phyloP scores from a whole-genome alignment of 1,140 invertebrate genomes.

The Holotrichia oblita region DNA sequence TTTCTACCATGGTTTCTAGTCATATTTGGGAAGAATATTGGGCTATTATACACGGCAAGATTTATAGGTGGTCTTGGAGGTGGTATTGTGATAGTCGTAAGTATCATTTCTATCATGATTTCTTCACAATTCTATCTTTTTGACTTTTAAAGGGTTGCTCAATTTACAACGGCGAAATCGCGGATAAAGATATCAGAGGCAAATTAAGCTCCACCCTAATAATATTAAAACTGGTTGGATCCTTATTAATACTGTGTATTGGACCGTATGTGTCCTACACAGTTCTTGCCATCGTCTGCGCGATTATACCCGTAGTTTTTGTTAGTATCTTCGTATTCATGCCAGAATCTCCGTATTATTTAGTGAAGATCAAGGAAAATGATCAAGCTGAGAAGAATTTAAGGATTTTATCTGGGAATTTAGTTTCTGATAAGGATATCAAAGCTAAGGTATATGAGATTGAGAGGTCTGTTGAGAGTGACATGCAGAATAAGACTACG shows the following conservation, averaged over 20 bases:
- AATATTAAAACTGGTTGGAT: background rate
- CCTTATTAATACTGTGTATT: background rate
- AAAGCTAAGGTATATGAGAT: background rate
- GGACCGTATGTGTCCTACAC: slow-evolving; percentile 23
- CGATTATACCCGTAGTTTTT: background rate
- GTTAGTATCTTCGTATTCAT: background rate
- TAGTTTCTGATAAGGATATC: background rate
- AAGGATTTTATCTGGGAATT: background rate
- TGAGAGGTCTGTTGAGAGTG: background rate
- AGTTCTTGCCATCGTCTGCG: background rate
- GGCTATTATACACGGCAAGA: no score
- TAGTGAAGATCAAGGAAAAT: background rate
- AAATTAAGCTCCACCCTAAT: background rate
- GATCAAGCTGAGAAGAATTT: background rate
- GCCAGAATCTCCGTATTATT: slow-evolving; percentile 31
- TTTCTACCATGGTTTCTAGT: background rate
- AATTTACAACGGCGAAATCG: slow-evolving; percentile 15
- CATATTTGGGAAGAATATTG: background rate
- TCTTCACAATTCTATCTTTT: background rate
- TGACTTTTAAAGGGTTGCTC: background rate
- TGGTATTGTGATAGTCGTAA: no score
- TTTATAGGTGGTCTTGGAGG: no score
- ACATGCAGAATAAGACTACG: slow-evolving; percentile 43
- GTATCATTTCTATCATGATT: no score
- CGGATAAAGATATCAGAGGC: slow-evolving; percentile 20